Conservation (phyloP, 2,113 vertebrate genomes). For the Calyptommatus sinebrachiatus region DNA sequence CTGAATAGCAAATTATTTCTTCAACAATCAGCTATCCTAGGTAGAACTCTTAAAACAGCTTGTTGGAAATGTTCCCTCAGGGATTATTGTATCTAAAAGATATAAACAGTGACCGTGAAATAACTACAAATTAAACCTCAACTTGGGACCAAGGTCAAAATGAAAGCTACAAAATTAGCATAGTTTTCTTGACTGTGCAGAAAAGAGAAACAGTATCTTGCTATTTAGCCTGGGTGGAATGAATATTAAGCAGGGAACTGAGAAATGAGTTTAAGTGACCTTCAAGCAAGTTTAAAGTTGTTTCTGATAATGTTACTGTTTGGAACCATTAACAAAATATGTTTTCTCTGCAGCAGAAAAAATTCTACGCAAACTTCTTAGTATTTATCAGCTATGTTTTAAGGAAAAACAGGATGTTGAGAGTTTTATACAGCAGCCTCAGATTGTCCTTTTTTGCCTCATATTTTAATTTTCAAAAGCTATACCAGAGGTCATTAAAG, state of each 20-base stretch:
- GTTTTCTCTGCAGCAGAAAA: neutral
- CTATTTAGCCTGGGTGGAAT: neutral
- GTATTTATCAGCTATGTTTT: neutral
- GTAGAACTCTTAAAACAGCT: neutral
- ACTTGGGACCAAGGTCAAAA: constrained; percentile 7
- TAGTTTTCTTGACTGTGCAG: neutral
- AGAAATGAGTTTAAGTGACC: neutral
- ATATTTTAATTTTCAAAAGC: neutral
- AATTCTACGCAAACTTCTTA: neutral
- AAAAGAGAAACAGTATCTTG: neutral
- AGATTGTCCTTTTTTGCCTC: neutral
- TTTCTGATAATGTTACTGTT: neutral
- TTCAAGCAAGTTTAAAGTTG: neutral
- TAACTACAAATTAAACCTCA: constrained; percentile 1
- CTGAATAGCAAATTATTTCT: constrained; percentile 3
- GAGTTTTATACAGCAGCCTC: neutral
- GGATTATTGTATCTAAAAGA: constrained; percentile 5
- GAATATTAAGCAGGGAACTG: neutral
- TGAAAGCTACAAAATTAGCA: neutral
- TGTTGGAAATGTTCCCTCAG: neutral
- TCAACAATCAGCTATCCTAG: neutral
- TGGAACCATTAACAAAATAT: neutral
- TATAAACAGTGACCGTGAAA: constrained; percentile 18
- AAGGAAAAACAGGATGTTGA: no score
- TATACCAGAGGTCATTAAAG: neutral